Percentiles rank a stretch among this genome's conserved stretches.
These are phyloP conservation scores for Chloroclystis v-ata DNA, from an alignment of 2,888 invertebrate species.

Conservation along the genomic window DNA sequence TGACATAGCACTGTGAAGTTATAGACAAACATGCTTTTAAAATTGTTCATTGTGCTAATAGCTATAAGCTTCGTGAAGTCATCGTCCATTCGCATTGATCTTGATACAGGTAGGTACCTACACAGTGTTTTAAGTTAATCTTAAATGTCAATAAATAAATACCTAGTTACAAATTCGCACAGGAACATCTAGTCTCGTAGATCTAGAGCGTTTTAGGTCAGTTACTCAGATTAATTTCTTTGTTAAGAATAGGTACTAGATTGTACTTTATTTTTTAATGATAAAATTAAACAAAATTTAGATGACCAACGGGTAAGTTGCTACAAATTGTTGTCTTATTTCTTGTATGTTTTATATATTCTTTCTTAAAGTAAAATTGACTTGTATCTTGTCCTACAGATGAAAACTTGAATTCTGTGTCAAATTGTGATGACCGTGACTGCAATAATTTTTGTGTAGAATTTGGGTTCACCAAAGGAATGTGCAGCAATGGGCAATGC, in stretches of 20 bases:
- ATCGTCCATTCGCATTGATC: constrained; percentile 1
- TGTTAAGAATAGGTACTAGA: no score
- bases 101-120: neutral
- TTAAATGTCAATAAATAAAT: no score
- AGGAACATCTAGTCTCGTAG: no score
- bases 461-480: neutral
- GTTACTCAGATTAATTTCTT: no score
- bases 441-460: constrained; percentile 26
- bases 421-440: constrained; percentile 27
- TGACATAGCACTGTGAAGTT: neutral
- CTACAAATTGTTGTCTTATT: no score
- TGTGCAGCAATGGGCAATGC: neutral
- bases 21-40: neutral
- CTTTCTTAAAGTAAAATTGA: no score
- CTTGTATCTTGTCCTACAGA: constrained; percentile 10
- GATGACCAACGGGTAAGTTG: no score
- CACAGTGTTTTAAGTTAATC: neutral
- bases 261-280: no score
- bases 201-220: no score
- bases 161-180: no score
- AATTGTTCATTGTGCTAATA: constrained; percentile 4
- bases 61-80: constrained; percentile 4
- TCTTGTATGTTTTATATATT: no score
- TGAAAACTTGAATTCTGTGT: neutral
- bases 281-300: no score